A percentile compares a stretch with the other conserved stretches of the same genome.
Conservation (phyloP, 2,113 vertebrate species). For the Caretta caretta region DNA sequence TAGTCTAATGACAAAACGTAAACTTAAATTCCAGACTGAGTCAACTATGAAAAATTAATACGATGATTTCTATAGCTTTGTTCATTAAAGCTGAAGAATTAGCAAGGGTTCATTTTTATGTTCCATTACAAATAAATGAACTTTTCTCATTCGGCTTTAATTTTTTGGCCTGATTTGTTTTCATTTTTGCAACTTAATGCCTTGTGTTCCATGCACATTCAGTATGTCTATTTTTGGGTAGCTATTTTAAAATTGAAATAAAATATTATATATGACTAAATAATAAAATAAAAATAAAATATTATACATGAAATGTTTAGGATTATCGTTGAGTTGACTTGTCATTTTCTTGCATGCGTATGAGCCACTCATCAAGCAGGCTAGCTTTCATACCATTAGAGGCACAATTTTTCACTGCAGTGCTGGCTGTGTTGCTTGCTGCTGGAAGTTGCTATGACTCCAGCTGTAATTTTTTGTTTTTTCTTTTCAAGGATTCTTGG, state of each 20-base stretch:
- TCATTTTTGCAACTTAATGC: not conserved
- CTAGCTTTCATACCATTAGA: not conserved
- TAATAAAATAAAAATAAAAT: too few relatives aligned
- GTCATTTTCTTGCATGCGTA: not conserved
- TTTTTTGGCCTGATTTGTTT: not conserved
- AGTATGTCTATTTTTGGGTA: not conserved
- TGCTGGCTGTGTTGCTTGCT: not conserved
- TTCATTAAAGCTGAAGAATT: not conserved
- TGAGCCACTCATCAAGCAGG: not conserved
- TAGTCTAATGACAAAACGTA: not conserved
- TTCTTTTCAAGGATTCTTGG: conserved; percentile 90
- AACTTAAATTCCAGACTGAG: not conserved
- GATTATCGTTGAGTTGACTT: not conserved
- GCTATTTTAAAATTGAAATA: not conserved
- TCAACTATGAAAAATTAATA: not conserved
- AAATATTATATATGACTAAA: not conserved
- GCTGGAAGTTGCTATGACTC: not conserved
- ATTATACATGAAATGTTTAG: not conserved
- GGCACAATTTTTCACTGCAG: not conserved
- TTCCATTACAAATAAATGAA: not conserved
- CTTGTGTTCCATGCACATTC: not conserved
- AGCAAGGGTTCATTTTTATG: fast-evolving
- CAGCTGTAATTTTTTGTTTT: conserved; percentile 13
- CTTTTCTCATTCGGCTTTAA: not conserved
- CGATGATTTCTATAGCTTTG: not conserved